A percentile compares a stretch with the other conserved stretches of the same genome.
Conservation (phyloP, 2,888 invertebrate species). For the Troilus luridus region DNA sequence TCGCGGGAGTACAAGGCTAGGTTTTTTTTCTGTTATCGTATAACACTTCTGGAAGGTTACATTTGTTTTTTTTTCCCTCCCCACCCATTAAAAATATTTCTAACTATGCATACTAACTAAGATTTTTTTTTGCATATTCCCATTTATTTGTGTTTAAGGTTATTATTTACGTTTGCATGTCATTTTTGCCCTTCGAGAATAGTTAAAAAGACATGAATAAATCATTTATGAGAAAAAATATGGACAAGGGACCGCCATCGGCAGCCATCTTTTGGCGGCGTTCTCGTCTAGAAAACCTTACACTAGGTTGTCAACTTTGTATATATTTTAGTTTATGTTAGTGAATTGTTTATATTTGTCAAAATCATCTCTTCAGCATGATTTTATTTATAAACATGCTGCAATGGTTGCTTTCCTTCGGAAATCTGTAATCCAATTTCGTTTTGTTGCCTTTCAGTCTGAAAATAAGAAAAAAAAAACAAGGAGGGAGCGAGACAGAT, state of each 20-base stretch:
- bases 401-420: neutral
- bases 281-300: constrained; percentile 35
- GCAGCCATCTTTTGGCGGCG: constrained; percentile 59
- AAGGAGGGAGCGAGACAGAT: constrained; percentile 57
- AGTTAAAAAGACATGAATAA: neutral
- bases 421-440: neutral
- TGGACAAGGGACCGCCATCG: constrained; percentile 26
- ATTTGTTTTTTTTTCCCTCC: constrained; percentile 39
- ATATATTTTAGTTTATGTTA: constrained; percentile 25
- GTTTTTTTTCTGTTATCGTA: constrained; percentile 45
- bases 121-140: neutral
- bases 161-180: neutral
- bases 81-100: constrained; percentile 33
- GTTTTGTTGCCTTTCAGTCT: constrained; percentile 32
- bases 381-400: neutral
- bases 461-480: constrained; percentile 50
- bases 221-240: constrained; percentile 29
- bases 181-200: neutral
- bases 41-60: constrained; percentile 57
- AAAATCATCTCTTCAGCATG: neutral
- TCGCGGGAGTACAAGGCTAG: constrained; percentile 40
- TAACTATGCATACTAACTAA: constrained; percentile 2
- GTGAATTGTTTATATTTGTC: constrained; percentile 30
- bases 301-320: constrained; percentile 21
- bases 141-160: neutral